Evolutionary conservation across 2,113 vertebrate genomes (phyloP).

Genomic region (Lepus europaeus): DNA sequence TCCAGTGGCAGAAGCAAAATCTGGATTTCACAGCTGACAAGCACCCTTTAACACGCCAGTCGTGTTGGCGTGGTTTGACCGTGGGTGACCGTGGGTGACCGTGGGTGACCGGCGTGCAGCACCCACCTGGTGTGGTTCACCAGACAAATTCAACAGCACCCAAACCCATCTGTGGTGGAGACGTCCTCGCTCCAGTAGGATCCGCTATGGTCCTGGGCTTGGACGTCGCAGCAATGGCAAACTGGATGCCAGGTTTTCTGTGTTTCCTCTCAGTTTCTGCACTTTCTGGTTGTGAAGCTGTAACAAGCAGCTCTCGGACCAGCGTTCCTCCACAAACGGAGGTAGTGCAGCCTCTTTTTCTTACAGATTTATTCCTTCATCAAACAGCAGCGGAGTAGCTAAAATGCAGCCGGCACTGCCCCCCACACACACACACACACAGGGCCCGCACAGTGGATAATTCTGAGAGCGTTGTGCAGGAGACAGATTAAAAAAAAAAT

Average conservation of each 20-base stretch:
- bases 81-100: background rate
- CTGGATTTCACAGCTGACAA: background rate
- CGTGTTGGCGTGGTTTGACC: background rate
- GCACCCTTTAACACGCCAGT: background rate
- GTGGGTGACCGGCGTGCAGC: background rate
- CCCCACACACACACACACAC: no score
- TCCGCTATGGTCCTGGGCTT: background rate
- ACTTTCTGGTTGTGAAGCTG: background rate
- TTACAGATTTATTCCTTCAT: background rate
- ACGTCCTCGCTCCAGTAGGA: background rate
- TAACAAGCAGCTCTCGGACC: background rate
- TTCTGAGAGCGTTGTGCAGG: background rate
- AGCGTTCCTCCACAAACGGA: background rate
- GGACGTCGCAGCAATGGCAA: background rate
- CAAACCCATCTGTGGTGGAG: background rate
- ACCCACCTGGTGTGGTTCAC: fast-evolving
- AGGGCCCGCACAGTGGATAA: background rate
- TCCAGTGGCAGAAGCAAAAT: background rate
- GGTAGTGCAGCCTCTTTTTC: background rate
- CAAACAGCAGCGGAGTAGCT: background rate
- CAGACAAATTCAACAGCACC: background rate
- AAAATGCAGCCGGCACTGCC: background rate
- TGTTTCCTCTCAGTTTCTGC: background rate
- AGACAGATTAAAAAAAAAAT: background rate
- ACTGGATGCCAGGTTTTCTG: background rate